Base-by-base conservation (phyloP, 2,888 invertebrate species). In the Eucera pruinosa region DNA sequence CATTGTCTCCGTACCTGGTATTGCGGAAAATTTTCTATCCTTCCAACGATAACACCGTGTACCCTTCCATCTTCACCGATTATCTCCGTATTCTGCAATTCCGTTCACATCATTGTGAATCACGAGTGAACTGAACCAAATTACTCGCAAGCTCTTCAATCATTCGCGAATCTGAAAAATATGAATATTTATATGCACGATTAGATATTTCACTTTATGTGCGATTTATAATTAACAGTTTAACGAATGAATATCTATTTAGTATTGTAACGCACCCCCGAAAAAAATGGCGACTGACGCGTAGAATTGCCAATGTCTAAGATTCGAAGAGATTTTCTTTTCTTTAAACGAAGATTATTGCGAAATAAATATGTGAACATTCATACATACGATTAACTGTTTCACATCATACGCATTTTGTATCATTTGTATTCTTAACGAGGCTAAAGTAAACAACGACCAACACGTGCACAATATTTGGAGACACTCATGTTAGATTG, bases 21-120 rank as follows among this genome's bases (percentile, higher is more conserved):
- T 54, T 25, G 52, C 57, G 36, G 62, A 62, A 60, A 64, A 33
- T 65, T 66, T 75, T 48, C 65, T 27, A 13, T 65, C 33, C 50
- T 20, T 41, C n/a, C 2, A 11, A 45, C 52, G 54, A 75, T 54
- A 65, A 60, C 36, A 15, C 7, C 50, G 43, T 41, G 18, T 45
- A 39, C 15, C 57, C 25, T 71, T 43, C 47, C 36, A 27, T 41
- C 33, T 60, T 50, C 15, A 13, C n/a, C 41, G 43, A 66, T 65
- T 54, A 48, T 48, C 27, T 27, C 33, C 23, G 9, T 18, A 30
- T 57, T 43, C 23, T 23, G 15, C 43, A 20, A 48, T 70, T 62
- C 41, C 48, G 43, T 52, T 67, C 50, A 36, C 27, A 27, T 18
- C 41, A 48, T 27, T 13, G 7, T 20, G 23, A 25, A 48, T 25